phyloP scores from a whole-genome alignment of 2,113 vertebrate genomes.

The Gopherus flavomarginatus region DNA sequence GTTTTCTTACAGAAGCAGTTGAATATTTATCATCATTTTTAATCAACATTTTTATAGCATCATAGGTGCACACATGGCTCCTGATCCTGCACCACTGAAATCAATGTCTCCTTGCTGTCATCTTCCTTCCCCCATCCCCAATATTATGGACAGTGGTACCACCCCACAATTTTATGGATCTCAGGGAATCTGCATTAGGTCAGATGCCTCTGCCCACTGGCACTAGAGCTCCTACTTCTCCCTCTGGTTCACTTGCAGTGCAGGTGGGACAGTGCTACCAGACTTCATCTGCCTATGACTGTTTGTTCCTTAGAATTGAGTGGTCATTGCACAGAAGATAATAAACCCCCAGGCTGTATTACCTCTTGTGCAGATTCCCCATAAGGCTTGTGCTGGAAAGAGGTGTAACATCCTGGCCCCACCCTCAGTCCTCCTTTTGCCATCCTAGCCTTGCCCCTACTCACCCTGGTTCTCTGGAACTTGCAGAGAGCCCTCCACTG shows the following conservation, averaged over 20 bases:
- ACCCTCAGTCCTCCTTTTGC: neutral
- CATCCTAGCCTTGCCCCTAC: neutral
- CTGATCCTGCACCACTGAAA: neutral
- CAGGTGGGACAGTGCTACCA: accelerated
- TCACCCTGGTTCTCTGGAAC: neutral
- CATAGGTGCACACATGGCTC: neutral
- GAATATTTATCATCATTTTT: accelerated
- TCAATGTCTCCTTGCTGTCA: neutral
- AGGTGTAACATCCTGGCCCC: neutral
- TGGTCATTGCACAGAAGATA: neutral
- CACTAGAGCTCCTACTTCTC: accelerated
- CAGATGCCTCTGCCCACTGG: neutral
- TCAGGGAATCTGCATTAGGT: neutral
- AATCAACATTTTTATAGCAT: accelerated
- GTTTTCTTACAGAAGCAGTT: neutral
- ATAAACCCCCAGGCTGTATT: neutral
- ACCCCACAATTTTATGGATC: accelerated
- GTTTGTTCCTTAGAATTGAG: neutral
- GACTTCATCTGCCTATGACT: neutral
- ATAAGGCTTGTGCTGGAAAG: neutral
- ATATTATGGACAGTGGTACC: neutral
- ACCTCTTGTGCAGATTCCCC: neutral
- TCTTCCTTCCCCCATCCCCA: neutral
- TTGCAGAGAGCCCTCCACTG: neutral
- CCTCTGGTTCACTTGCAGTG: neutral